Evolutionary conservation across 2,888 invertebrate genomes (phyloP), one percentile per base, ranked within the genome.

Genomic region (Cryptus armator): DNA sequence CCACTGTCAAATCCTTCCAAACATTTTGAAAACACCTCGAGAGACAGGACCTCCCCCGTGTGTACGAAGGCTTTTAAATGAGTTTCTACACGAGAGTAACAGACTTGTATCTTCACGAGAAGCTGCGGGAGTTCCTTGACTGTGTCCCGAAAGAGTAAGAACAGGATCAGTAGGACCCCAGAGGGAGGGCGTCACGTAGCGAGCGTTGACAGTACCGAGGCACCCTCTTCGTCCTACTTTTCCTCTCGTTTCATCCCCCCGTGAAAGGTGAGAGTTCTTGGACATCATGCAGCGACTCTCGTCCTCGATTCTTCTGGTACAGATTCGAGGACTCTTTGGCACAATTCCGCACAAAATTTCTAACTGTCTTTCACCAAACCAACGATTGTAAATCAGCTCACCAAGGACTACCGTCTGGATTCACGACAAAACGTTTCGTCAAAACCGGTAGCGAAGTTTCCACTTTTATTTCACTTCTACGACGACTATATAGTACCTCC

Each of bases 21-120:
- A 91, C 90, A 91, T 91, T 92, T 90, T 89, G 87, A 87, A 91
- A 92, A 91, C 90, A 89, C 87, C 87, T 90, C 62, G 32, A 62
- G 14, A 32, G 62, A 62, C 7, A n/a, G 62, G 86, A 87, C 37
- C 89, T 90, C 86, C 68, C 43, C 81, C 81, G 76, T 75, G 84
- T 82, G 1, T 4, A 56, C 66, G 84, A 77, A n/a, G 12, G 14
- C 24, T 4, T 14, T 19, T 62, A 9, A 10, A 6, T 19, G 64
- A 16, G 29, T 5, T 37, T 12, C 53, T 19, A 43, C 32, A 14
- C 12, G 62, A 75, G 48, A 62, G 24, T 6, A 19, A 75, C 24
- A 12, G 51, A 24, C 43, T 16, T 64, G 80, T 46, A 62, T 66
- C 16, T 19, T 66, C 43, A 10, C 43, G 32, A 43, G 46, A n/a